Evolutionary conservation across 2,797 vertebrate species (phyloP).

Genomic region (Miichthys miiuy): DNA sequence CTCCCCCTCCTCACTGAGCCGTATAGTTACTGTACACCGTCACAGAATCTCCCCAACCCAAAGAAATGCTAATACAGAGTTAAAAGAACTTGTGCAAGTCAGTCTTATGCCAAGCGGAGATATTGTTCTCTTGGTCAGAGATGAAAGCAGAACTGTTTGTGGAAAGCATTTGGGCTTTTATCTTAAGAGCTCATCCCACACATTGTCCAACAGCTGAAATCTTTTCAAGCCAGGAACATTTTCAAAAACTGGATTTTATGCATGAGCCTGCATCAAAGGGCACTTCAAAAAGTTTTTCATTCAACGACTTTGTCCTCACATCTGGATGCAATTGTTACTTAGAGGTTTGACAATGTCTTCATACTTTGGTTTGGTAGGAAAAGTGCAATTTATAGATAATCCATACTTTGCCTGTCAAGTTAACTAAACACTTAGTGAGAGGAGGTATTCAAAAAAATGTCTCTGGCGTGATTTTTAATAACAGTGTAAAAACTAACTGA

Average conservation of each 20-base stretch:
- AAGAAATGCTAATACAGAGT: conserved; percentile 59
- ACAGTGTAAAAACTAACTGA: conserved; percentile 11
- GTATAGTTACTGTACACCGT: conserved; percentile 24
- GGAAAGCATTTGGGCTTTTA: conserved; percentile 80
- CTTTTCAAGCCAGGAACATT: conserved; percentile 73
- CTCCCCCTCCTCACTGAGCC: neutral
- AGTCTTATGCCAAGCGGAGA: conserved; percentile 70
- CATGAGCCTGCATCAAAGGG: conserved; percentile 79
- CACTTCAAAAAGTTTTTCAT: conserved; percentile 56
- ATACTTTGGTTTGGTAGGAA: conserved; percentile 52
- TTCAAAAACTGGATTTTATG: conserved; percentile 73
- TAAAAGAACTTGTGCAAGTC: conserved; percentile 57
- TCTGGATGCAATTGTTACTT: conserved; percentile 87
- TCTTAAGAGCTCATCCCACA: conserved; percentile 77
- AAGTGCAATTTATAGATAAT: conserved; percentile 59
- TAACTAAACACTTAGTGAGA: conserved; percentile 38
- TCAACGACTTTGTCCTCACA: conserved; percentile 75
- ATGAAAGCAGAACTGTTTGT: conserved; percentile 82
- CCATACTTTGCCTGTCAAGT: conserved; percentile 32
- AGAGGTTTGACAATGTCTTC: conserved; percentile 69
- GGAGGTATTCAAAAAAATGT: conserved; percentile 9
- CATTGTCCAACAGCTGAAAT: conserved; percentile 81
- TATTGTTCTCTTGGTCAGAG: conserved; percentile 81
- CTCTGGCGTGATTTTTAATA: conserved; percentile 6
- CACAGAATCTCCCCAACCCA: conserved; percentile 40